Evolutionary conservation across 2,888 invertebrate species (phyloP), one percentile per base, ranked within the genome.

Genomic region (Acronicta psi): DNA sequence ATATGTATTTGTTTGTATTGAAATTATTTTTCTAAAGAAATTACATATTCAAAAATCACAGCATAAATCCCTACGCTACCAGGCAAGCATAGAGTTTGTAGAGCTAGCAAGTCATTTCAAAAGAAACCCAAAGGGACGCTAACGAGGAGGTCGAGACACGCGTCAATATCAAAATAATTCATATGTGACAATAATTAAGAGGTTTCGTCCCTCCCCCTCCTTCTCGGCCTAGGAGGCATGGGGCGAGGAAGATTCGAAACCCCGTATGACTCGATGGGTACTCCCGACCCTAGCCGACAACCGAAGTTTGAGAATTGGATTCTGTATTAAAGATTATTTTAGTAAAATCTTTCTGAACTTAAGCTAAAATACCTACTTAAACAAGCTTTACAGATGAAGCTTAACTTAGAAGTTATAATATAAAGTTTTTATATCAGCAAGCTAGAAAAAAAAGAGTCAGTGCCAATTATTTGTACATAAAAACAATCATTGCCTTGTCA

Each of bases 181-280:
- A 90, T 88, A 92, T 91, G 90, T 90, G 90, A 91, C 91, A 91
- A 92, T 92, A 92, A 92, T 92, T 92, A 90, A 89, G 90, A 76
- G 76, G 76, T 76, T 76, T 70, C 77, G 74, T 70, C 77, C 77
- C 76, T 72, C 76, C 83, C 79, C 62, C 69, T 69, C 80, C 87
- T 85, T 81, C 69, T 57, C 81, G 82, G 81, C 82, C 70, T 64
- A 73, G 71, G 68, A 77, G 79, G 78, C 77, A 38, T 61, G 62
- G 78, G 75, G 73, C 62, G 69, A 57, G 62, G 74, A 79, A 76
- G 75, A 62, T 47, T 50, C 69, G 63, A 69, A 77, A 72, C 77
- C 83, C 81, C 73, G 79, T 78, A 79, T 78, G 81, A 83, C 84
- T 82, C 82, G 80, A 78, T 80, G 77, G 79, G 74, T 79, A 77